Base-by-base conservation (phyloP, 1,140 invertebrate species). In the Plectus sambesii region DNA sequence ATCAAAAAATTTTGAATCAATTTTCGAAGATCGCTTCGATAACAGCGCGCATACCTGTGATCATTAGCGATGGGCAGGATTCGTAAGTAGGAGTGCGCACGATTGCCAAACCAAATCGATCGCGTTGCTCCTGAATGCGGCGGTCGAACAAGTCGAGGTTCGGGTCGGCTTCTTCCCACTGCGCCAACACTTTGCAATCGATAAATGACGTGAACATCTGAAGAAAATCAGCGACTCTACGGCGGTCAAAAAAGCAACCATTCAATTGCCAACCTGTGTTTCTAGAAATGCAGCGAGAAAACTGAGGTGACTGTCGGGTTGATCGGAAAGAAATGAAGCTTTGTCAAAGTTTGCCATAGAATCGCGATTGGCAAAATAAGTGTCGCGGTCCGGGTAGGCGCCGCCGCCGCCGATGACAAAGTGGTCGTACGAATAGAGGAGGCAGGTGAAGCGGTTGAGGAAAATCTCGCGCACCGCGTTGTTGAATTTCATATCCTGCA, bases 251-350 rank as follows among this genome's bases (percentile, higher is more conserved):
- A n/a, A n/a, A 55, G n/a, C n/a, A n/a, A n/a, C n/a, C n/a, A n/a
- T n/a, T n/a, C n/a, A n/a, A n/a, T n/a, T n/a, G n/a, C n/a, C n/a
- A 87, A 96, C 96, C 75, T 99, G 94, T 30, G 89, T 96, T 73
- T 98, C 92, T 12, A 97, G 77, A 68, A 99, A 98, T 42, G 87
- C 80, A 20, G 87, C 89, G 8, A 99, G 73, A 72, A 98, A 99
- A 0, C 87, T 82, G 39, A 92, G 74, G 73, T 94, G 85, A 41
- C 84, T 81, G 55, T 92, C 85, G 0, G 90, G 89, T 72, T 98
- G 93, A 71, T 99, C 94, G 1, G 87, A 94, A 2, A 99, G 76
- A 71, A 97, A 99, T 1, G 90, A 87, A 2, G 88, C 87, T 68
- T 96, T 94, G 70, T 99, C 94, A 73, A 98, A 99, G 63, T 92